Base-by-base conservation (phyloP, 2,797 vertebrate species). In the Hemibagrus guttatus region DNA sequence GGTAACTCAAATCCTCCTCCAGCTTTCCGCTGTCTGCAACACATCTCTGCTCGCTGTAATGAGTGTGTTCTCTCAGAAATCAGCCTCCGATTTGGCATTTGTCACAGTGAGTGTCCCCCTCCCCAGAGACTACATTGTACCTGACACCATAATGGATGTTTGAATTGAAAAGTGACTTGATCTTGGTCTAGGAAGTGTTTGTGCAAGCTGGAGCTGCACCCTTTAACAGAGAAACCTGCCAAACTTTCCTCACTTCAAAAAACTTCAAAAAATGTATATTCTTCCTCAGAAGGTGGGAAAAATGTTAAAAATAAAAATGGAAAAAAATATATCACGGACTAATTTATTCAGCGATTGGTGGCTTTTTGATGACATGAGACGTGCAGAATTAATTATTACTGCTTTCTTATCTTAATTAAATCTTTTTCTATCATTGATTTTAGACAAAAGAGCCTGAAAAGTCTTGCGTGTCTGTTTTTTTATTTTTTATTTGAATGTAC, bases 331-430 rank as follows among this genome's bases (percentile, higher is more conserved):
- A n/a, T n/a, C n/a, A 16, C 39, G 28, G 83, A 58, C 59, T 84
- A 92, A 94, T 95, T 94, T 95, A 94, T 95, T 94, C 94, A 90
- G 87, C 90, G 81, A 4, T 93, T 85, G 89, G 89, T 93, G 91
- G 93, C 93, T 95, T 95, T 92, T 93, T 94, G 94, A 95, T 93
- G 93, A 93, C 93, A 93, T 90, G 91, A 92, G 89, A 93, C 91
- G 90, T 92, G 88, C 92, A 90, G 92, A 95, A 95, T 95, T 95
- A 95, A 96, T 96, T 95, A 95, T 93, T 92, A 93, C 91, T 93
- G 90, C 92, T 93, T 79, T 90, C 91, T 92, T 95, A 96, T 96
- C 96, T 96, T 96, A 96, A 96, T 96, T 95, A 96, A 96, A 96
- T 96, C 95, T 79, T 96, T 95, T 94, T 93, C 93, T 94, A 94